Evolutionary conservation across 2,888 invertebrate species (phyloP), one percentile per base, ranked within the genome.

Genomic region (Morpho helenor): DNA sequence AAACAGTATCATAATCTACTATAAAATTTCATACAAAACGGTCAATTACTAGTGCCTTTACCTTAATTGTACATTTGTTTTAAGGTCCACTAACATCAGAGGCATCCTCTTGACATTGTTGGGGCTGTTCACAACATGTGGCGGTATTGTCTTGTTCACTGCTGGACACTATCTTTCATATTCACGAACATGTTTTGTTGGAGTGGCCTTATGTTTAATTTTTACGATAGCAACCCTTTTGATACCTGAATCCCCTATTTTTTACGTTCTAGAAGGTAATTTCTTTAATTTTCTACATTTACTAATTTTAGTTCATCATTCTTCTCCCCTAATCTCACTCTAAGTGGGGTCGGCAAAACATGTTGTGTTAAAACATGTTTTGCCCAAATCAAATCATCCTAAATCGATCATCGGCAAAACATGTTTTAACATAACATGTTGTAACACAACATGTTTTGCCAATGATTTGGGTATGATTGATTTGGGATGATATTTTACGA

Each of bases 241-340:
- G 2, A 66, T 80, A 50, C 77, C 79, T 0, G 82, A 82, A 57
- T 71, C 79, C n/a, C 81, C 81, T 0, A 61, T 77, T 3, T 80
- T 71, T 66, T 66, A 71, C 23, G 52, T 78, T 22, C 58, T 79
- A 56, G 70, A 68, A 65, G 76, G 80, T 79, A 63, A 7, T 46
- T 48, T 7, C 3, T 8, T 39, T 22, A 8, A 8, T 43, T 10
- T 7, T 45, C 5, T 16, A 46, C 7, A 23, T 47, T 7, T 5
- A 52, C 9, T 53, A 22, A 8, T 16, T 16, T 16, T 1, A 16
- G 16, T 16, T 16, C 16, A 16, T 16, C 16, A 16, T 16, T 16
- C 2, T 16, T 16, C 16, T 16, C 16, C 16, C 16, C 16, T 16
- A 1, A 16, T 16, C 16, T 2, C 16, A 16, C 16, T 16, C 16